Evolutionary conservation across 2,888 invertebrate species (phyloP).

Genomic region (Parnassius glacialis): DNA sequence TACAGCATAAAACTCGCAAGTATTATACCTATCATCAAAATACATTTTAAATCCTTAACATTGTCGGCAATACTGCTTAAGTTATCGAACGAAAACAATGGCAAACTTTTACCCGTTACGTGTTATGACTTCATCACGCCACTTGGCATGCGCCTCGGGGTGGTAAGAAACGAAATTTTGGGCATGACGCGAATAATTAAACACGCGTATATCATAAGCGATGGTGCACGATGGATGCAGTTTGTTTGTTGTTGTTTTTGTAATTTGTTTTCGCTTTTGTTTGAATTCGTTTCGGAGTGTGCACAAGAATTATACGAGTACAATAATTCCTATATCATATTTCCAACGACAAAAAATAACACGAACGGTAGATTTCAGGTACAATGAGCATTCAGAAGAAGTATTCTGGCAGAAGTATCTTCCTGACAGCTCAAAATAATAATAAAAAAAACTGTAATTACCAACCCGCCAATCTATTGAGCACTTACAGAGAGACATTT

Average conservation of each 20-base stretch:
- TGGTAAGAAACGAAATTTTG: slow-evolving; percentile 49
- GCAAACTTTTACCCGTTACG: slow-evolving; percentile 48
- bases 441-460: too few species aligned
- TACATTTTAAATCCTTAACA: neutral
- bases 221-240: slow-evolving; percentile 36
- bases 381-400: too few species aligned
- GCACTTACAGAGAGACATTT: too few species aligned
- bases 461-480: too few species aligned
- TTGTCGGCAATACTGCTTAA: neutral
- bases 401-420: too few species aligned
- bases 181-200: slow-evolving; percentile 33
- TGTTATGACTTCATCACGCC: slow-evolving; percentile 52
- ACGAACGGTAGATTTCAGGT: too few species aligned
- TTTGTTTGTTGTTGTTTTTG: slow-evolving; percentile 32
- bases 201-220: slow-evolving; percentile 29
- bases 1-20: neutral
- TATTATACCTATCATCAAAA: neutral
- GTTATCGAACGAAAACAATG: slow-evolving; percentile 27
- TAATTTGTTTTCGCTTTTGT: slow-evolving; percentile 35
- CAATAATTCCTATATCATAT: too few species aligned
- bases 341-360: too few species aligned
- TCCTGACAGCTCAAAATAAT: too few species aligned
- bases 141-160: slow-evolving; percentile 40
- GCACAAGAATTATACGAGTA: too few species aligned
- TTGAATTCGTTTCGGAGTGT: neutral